Percentiles rank a stretch among this genome's conserved stretches.
Conservation (phyloP, 2,113 vertebrate genomes). For the Astatoreochromis straeleni region DNA sequence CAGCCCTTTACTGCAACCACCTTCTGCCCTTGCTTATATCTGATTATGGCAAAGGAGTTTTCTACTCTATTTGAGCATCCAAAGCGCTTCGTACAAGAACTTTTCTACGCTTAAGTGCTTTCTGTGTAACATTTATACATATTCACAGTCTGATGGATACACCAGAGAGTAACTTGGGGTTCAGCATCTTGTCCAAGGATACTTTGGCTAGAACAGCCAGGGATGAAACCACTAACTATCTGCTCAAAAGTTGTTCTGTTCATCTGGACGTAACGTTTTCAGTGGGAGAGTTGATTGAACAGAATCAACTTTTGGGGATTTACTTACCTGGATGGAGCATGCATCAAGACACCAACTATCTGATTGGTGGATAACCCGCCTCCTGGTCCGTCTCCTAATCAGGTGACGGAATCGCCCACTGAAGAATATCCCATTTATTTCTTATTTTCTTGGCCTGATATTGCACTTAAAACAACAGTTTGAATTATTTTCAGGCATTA, state of each 20-base stretch:
- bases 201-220: neutral
- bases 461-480: neutral
- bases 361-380: neutral
- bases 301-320: neutral
- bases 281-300: neutral
- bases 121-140: neutral
- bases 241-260: neutral
- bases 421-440: neutral
- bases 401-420: neutral
- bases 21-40: neutral
- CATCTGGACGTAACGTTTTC: neutral
- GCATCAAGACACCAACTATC: neutral
- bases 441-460: neutral
- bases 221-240: neutral
- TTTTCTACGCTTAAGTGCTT: neutral
- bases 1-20: neutral
- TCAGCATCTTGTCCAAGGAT: neutral
- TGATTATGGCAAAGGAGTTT: neutral
- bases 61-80: neutral
- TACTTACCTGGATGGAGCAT: neutral
- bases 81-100: neutral
- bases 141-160: neutral
- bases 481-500: neutral
- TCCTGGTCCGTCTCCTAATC: fast-evolving
- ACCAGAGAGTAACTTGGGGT: neutral